Evolutionary conservation across 1,140 invertebrate species (phyloP).

Genomic region (Ruditapes philippinarum): DNA sequence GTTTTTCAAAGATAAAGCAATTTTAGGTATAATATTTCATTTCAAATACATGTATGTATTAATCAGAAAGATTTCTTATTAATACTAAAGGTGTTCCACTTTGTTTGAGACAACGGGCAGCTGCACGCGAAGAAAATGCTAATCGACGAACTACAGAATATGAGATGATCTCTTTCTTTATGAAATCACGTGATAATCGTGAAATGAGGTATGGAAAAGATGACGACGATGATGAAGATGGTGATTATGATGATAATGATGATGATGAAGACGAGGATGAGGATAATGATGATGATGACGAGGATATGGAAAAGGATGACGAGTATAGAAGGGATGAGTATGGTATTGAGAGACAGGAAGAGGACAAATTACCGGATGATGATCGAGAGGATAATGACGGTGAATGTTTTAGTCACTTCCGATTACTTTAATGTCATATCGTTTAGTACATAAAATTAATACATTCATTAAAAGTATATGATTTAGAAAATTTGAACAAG

Average conservation of each 20-base stretch:
- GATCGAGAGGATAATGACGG: neutral
- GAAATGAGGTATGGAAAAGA: neutral
- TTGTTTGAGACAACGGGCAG: neutral
- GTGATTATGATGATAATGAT: neutral
- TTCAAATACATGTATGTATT: too few species aligned
- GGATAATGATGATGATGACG: neutral
- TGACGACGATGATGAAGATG: neutral
- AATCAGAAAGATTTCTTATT: too few species aligned
- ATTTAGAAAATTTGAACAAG: too few species aligned
- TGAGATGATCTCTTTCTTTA: neutral
- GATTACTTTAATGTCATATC: too few species aligned
- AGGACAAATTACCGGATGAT: neutral
- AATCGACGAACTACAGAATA: neutral
- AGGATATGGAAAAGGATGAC: slow-evolving; percentile 11
- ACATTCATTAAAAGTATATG: too few species aligned
- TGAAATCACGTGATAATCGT: neutral
- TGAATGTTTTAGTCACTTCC: too few species aligned
- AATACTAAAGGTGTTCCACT: slow-evolving; percentile 18
- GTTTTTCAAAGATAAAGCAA: too few species aligned
- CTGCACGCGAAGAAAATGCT: neutral
- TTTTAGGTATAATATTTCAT: too few species aligned
- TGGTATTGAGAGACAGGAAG: neutral
- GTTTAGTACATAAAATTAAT: too few species aligned
- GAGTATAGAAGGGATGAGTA: neutral
- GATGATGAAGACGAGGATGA: slow-evolving; percentile 1